These are phyloP conservation scores for Poeciliopsis turrubarensis DNA, from an alignment of 2,113 vertebrate species.

Conservation along the genomic window DNA sequence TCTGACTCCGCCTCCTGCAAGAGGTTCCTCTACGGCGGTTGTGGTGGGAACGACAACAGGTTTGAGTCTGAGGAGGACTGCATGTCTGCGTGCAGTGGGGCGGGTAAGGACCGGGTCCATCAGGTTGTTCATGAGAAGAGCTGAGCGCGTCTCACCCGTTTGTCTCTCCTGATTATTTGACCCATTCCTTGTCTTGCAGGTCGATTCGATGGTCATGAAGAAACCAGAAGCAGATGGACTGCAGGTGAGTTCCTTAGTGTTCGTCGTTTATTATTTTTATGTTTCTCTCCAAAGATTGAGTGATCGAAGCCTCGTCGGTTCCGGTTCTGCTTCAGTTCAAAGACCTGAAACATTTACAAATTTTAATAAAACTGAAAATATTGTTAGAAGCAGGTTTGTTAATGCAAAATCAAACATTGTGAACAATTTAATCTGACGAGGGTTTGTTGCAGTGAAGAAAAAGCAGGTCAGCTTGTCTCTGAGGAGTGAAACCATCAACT, in stretches of 20 bases:
- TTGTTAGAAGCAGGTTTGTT: too few relatives aligned
- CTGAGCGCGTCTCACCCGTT: not conserved
- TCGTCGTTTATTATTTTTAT: not conserved
- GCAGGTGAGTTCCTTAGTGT: slow-evolving; percentile 56
- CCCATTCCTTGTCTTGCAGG: slow-evolving; percentile 26
- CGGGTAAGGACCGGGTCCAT: slow-evolving; percentile 25
- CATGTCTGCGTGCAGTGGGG: slow-evolving; percentile 51
- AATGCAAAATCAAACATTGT: too few relatives aligned
- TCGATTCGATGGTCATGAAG: not conserved
- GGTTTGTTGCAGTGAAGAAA: too few relatives aligned
- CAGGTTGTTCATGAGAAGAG: too few relatives aligned
- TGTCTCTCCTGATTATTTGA: not conserved
- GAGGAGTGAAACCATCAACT: too few relatives aligned
- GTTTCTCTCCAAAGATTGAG: not conserved
- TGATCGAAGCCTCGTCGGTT: not conserved
- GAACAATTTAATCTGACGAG: too few relatives aligned
- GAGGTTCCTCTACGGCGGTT: slow-evolving; percentile 74
- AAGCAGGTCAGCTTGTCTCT: too few relatives aligned
- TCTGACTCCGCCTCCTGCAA: slow-evolving; percentile 40
- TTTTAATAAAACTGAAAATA: not conserved
- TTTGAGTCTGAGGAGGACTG: slow-evolving; percentile 63
- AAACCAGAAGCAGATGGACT: slow-evolving; percentile 49
- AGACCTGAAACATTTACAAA: not conserved
- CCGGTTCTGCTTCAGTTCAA: not conserved
- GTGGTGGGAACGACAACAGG: slow-evolving; percentile 74